Evolutionary conservation across 2,888 invertebrate genomes (phyloP).

Genomic region (Drosophila helvetica): DNA sequence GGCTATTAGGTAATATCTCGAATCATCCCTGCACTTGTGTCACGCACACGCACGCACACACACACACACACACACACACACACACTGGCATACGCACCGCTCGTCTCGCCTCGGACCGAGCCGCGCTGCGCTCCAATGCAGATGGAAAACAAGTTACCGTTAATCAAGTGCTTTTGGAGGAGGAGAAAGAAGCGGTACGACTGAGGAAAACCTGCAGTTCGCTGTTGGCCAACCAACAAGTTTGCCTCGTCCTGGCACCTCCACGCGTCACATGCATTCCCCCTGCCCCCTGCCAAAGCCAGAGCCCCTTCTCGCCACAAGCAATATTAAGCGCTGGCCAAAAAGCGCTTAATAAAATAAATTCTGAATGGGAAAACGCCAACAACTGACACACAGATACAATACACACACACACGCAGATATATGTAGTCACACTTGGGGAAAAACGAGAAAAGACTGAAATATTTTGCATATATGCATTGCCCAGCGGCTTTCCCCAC

Average conservation of each 20-base stretch:
- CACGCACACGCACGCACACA: slow-evolving; percentile 64
- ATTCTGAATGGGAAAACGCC: slow-evolving; percentile 64
- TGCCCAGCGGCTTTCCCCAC: slow-evolving; percentile 54
- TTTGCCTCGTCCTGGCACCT: slow-evolving; percentile 46
- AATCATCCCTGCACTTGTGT: slow-evolving; percentile 36
- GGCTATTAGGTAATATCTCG: slow-evolving; percentile 23
- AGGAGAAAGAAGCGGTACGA: slow-evolving; percentile 4
- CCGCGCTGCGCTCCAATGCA: neutral
- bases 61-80: slow-evolving; percentile 70
- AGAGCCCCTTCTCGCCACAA: neutral
- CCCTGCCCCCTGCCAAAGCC: neutral
- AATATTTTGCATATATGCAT: slow-evolving; percentile 71
- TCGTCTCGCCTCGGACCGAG: no score
- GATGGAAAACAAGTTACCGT: slow-evolving; percentile 45
- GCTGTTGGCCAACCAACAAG: slow-evolving; percentile 56
- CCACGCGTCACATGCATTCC: neutral
- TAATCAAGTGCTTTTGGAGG: slow-evolving; percentile 32
- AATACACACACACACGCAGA: neutral
- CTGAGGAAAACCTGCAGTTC: slow-evolving; percentile 47
- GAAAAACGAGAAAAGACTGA: slow-evolving; percentile 49
- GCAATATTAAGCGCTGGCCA: slow-evolving; percentile 52
- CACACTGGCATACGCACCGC: slow-evolving; percentile 53
- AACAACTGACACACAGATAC: slow-evolving; percentile 10
- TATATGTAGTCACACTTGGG: neutral
- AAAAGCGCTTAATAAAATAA: slow-evolving; percentile 47